Conservation (phyloP, 2,797 vertebrate genomes). For the Poecilia velifera region DNA sequence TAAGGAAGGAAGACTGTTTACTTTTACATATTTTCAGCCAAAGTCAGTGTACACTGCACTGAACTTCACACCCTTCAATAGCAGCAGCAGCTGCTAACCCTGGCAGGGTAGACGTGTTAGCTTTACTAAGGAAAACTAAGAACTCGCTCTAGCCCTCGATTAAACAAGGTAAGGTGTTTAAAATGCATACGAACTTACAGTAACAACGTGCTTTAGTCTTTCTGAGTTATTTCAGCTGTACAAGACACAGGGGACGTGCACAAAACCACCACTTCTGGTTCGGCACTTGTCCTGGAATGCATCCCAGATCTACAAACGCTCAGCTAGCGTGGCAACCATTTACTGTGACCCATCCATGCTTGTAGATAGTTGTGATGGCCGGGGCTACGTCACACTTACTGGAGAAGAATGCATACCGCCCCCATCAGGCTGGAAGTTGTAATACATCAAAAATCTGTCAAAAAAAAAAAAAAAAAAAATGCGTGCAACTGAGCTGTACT, state of each 20-base stretch:
- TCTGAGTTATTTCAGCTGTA: slow-evolving; percentile 4
- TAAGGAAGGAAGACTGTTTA: not conserved
- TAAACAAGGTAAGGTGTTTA: accelerated
- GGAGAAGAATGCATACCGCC: slow-evolving; percentile 16
- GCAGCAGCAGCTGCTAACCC: slow-evolving; percentile 5
- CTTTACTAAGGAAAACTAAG: not conserved
- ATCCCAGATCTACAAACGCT: slow-evolving; percentile 24
- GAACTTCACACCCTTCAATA: slow-evolving; percentile 61
- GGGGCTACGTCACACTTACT: not conserved
- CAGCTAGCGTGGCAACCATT: accelerated
- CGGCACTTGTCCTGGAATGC: not conserved
- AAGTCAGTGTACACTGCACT: slow-evolving; percentile 23
- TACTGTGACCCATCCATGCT: slow-evolving; percentile 14
- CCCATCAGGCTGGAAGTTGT: slow-evolving; percentile 10
- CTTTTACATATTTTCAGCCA: not conserved
- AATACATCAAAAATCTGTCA: slow-evolving; percentile 17
- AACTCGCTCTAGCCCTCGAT: not conserved
- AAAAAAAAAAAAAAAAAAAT: not conserved
- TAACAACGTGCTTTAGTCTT: not conserved
- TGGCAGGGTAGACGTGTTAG: not conserved
- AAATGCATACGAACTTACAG: not conserved
- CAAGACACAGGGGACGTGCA: slow-evolving; percentile 9
- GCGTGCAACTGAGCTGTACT: not conserved
- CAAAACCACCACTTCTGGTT: slow-evolving; percentile 31
- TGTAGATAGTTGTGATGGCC: not conserved